phyloP scores from a whole-genome alignment of 1,140 invertebrate genomes.

The Aphidius ervi region DNA sequence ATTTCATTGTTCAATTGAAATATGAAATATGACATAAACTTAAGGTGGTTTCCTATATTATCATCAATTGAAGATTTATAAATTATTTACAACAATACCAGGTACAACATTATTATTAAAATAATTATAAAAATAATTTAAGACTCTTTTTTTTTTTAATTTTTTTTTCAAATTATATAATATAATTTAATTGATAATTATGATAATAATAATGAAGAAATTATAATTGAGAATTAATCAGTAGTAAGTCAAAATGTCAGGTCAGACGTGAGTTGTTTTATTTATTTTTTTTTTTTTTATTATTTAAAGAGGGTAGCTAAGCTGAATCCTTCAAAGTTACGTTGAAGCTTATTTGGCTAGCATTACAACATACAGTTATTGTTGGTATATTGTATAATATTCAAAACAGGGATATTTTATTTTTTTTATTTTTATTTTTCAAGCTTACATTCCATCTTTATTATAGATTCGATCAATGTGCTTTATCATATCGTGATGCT shows the following conservation, averaged over 20 bases:
- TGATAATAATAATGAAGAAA: too few relatives aligned
- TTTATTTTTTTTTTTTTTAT: too few relatives aligned
- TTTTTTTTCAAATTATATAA: too few relatives aligned
- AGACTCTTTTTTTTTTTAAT: too few relatives aligned
- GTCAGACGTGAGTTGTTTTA: constrained; percentile 23
- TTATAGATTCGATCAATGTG: constrained; percentile 27
- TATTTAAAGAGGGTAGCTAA: constrained; percentile 46
- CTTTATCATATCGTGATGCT: neutral
- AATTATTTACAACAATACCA: too few relatives aligned
- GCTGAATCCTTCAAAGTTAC: constrained; percentile 48
- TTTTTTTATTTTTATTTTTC: constrained; percentile 27
- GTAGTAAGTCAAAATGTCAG: constrained; percentile 32
- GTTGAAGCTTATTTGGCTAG: constrained; percentile 50
- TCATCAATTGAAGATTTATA: constrained; percentile 27
- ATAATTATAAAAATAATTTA: too few relatives aligned
- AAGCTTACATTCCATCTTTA: constrained; percentile 41
- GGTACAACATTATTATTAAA: too few relatives aligned
- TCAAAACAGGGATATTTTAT: neutral
- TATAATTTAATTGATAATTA: too few relatives aligned
- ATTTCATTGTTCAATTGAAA: constrained; percentile 53
- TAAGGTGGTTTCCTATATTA: constrained; percentile 53
- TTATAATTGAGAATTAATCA: too few relatives aligned
- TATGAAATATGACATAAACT: constrained; percentile 57
- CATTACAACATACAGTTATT: constrained; percentile 39
- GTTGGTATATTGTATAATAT: too few relatives aligned